phyloP scores from a whole-genome alignment of 2,888 invertebrate genomes.

The Limnephilus rhombicus region DNA sequence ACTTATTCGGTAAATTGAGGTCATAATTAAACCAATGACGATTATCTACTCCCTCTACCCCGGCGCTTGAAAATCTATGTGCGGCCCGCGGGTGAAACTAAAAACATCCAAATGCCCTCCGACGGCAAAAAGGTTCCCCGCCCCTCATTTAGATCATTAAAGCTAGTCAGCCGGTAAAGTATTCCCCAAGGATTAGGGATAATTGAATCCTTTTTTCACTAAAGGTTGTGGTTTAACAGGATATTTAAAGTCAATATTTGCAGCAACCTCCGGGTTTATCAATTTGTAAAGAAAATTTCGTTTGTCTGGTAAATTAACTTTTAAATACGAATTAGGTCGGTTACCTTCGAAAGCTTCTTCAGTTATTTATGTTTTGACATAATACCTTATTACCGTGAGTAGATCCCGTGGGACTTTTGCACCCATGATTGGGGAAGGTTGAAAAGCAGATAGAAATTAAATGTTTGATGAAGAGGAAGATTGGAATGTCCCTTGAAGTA shows the following conservation, averaged over 20 bases:
- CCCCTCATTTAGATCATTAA: neutral
- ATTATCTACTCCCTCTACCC: no score
- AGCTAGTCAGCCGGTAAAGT: slow-evolving; percentile 15
- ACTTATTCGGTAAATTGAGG: no score
- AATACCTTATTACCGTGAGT: neutral
- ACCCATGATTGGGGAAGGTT: neutral
- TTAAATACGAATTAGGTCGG: neutral
- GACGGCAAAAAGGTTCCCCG: no score
- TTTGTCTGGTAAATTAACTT: neutral
- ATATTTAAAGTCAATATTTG: neutral
- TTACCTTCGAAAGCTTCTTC: neutral
- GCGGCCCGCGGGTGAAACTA: no score
- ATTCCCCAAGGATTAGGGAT: slow-evolving; percentile 23
- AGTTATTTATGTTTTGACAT: neutral
- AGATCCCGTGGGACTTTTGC: neutral
- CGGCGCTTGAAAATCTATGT: no score
- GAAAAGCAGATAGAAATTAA: neutral
- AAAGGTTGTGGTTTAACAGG: neutral
- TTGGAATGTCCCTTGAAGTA: no score
- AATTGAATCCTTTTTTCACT: slow-evolving; percentile 30
- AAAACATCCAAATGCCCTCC: no score
- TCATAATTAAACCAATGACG: no score
- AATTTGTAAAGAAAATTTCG: neutral
- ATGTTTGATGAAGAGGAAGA: neutral
- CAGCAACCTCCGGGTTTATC: neutral